Evolutionary conservation across 2,113 vertebrate genomes (phyloP).

Genomic region (Gavialis gangeticus): DNA sequence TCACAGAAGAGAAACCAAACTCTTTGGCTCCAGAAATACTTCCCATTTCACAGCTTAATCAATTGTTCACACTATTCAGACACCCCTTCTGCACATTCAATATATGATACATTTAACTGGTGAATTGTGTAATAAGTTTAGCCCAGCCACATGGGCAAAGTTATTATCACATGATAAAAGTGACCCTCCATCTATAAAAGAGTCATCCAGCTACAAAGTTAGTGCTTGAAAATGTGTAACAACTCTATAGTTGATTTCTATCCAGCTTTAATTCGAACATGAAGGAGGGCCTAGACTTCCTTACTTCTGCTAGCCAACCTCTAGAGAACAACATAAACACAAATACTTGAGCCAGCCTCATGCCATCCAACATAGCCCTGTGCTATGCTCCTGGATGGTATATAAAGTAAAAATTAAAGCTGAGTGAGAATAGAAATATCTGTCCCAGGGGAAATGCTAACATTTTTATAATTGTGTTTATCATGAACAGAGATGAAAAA

Average conservation of each 20-base stretch:
- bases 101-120: too few species aligned
- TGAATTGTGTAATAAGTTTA: too few species aligned
- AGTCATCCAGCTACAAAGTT: too few species aligned
- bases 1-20: not conserved
- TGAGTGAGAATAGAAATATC: not conserved
- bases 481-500: not conserved
- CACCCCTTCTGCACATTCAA: too few species aligned
- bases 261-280: too few species aligned
- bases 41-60: not conserved
- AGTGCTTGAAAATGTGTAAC: too few species aligned
- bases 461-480: not conserved
- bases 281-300: not conserved
- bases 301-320: not conserved
- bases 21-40: not conserved
- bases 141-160: too few species aligned
- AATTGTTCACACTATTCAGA: not conserved
- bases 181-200: too few species aligned
- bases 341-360: not conserved
- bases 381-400: not conserved
- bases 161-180: too few species aligned
- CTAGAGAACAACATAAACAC: not conserved
- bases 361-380: not conserved
- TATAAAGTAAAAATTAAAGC: not conserved
- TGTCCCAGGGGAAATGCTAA: not conserved
- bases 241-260: too few species aligned